Conservation (phyloP, 2,888 invertebrate species). For the Drosophila melanosoma region DNA sequence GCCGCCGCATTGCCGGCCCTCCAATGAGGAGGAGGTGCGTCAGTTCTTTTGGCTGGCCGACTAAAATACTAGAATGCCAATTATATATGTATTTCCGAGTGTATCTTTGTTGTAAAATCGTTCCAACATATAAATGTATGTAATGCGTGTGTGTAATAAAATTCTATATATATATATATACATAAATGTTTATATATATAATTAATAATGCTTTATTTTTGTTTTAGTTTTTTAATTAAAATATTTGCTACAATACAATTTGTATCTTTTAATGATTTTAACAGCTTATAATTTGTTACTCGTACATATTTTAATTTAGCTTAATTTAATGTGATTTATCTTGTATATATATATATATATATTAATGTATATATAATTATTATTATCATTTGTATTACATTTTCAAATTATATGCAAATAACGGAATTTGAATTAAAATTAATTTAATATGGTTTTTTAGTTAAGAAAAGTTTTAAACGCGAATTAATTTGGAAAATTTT, state of each 20-base stretch:
- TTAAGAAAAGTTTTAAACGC: slow-evolving; percentile 65
- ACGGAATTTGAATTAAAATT: slow-evolving; percentile 46
- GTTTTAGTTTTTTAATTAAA: slow-evolving; percentile 71
- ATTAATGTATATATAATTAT: slow-evolving; percentile 52
- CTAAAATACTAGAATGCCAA: slow-evolving; percentile 23
- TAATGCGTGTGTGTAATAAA: slow-evolving; percentile 21
- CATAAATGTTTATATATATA: slow-evolving; percentile 36
- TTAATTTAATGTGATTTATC: slow-evolving; percentile 63
- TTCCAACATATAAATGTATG: slow-evolving; percentile 14
- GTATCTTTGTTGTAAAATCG: slow-evolving; percentile 23
- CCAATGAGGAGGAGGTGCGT: slow-evolving; percentile 88
- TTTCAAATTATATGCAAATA: slow-evolving; percentile 62
- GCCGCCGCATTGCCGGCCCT: slow-evolving; percentile 89
- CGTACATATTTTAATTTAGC: slow-evolving; percentile 50
- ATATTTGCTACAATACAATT: slow-evolving; percentile 79
- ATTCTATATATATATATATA: slow-evolving; percentile 8
- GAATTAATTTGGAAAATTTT: slow-evolving; percentile 61
- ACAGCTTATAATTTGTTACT: slow-evolving; percentile 74
- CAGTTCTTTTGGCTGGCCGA: slow-evolving; percentile 84
- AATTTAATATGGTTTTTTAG: slow-evolving; percentile 39
- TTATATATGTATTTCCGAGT: not conserved
- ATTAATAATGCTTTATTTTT: slow-evolving; percentile 78
- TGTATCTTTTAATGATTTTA: slow-evolving; percentile 69
- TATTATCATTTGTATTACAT: slow-evolving; percentile 67
- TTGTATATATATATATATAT: slow-evolving; percentile 48